Evolutionary conservation across 2,113 vertebrate genomes (phyloP).

Genomic region (Antigone vipio): DNA sequence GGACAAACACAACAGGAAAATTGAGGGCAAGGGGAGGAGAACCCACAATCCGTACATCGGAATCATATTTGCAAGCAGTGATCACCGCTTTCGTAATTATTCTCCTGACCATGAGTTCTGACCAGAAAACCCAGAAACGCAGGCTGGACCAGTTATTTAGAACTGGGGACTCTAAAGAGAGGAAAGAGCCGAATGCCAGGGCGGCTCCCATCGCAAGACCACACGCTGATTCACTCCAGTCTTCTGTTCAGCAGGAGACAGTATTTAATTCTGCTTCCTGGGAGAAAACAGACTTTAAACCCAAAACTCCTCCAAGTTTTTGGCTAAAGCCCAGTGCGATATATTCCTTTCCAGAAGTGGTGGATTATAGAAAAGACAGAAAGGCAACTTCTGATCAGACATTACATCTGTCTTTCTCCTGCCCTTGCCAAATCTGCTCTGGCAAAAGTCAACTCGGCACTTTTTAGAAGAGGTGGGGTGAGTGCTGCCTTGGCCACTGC

Average conservation of each 20-base stretch:
- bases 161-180: background rate
- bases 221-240: background rate
- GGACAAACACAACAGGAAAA: background rate
- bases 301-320: background rate
- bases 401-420: background rate
- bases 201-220: background rate
- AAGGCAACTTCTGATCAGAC: background rate
- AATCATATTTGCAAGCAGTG: background rate
- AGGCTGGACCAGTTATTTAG: background rate
- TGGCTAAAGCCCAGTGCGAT: background rate
- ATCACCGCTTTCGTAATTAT: background rate
- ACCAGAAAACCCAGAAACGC: slow-evolving; percentile 8
- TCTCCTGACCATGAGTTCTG: background rate
- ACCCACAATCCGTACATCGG: background rate
- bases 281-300: background rate
- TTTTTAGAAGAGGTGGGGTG: background rate
- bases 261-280: background rate
- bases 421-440: background rate
- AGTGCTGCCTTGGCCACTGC: background rate
- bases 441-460: background rate
- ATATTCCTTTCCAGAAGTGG: background rate
- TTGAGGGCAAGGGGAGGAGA: rapidly evolving
- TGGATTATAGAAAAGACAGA: background rate
- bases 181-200: background rate
- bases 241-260: background rate